Base-by-base conservation (phyloP, 2,888 invertebrate species). In the Trachelus tabidus region DNA sequence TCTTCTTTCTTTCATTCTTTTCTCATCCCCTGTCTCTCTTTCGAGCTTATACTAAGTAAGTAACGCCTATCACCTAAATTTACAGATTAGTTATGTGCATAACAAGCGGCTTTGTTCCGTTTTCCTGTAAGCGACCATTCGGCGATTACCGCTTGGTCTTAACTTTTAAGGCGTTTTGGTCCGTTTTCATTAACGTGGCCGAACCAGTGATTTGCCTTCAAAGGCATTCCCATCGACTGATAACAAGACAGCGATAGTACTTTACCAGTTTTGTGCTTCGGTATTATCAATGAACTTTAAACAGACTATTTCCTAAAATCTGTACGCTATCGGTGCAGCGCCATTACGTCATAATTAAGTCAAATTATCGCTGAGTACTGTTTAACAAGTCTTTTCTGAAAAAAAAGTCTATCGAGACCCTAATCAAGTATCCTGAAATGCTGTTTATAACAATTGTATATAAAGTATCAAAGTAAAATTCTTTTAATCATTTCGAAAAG, bases 151-250 rank as follows among this genome's bases (percentile, higher is more conserved):
- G 71, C 71, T 71, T 31, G 33, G 33, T 71, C 34, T 71, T 12
- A 33, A 34, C 30, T 31, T 31, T 83, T 89, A 90, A 90, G 89
- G 90, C 90, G 88, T 84, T 87, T 90, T 89, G 89, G 89, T 90
- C 89, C 87, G 85, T 87, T 86, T 83, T 84, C 80, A 85, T 82
- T 82, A 79, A 76, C 79, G 79, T 81, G 81, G 76, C 78, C 34
- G 76, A 33, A 69, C n/a, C 68, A 12, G 12, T 71, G 71, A 34
- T 12, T 56, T 71, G 69, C n/a, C 12, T 31, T 71, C 11, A 3
- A 23, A 33, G 71, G 33, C 31, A 71, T 71, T 71, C 23, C 34
- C 31, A 34, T 71, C 11, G 71, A 23, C 56, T 56, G 56, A 56
- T 56, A 56, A 23, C 56, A 56, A 56, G 2, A 23, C 9, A 56